Conservation (phyloP, 2,797 vertebrate genomes). For the Oreortyx pictus region DNA sequence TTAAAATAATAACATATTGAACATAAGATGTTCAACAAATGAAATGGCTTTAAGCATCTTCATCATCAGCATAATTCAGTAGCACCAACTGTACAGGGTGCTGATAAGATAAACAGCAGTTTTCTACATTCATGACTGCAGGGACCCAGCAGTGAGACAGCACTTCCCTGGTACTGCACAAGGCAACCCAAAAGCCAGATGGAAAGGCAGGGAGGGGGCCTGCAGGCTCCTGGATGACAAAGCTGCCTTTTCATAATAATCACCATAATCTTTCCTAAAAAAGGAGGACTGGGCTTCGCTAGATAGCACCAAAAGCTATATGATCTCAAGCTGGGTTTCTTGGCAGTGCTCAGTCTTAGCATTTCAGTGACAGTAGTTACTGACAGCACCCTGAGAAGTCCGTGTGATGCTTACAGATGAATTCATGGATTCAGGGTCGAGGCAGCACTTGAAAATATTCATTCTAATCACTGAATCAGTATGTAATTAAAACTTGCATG, state of each 20-base stretch:
- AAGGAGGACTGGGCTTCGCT: not conserved
- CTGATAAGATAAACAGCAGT: not conserved
- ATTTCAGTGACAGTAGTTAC: not conserved
- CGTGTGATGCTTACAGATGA: not conserved
- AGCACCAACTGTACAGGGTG: not conserved
- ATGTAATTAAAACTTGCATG: not conserved
- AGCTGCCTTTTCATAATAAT: not conserved
- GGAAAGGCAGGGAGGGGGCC: conserved; percentile 36
- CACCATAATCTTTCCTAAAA: not conserved
- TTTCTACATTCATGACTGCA: not conserved
- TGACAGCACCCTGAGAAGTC: not conserved
- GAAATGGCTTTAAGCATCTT: not conserved
- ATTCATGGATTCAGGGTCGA: not conserved
- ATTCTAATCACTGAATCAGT: not conserved
- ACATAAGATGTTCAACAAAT: not conserved
- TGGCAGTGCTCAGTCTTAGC: not conserved
- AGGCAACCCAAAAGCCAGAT: not conserved
- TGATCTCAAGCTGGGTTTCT: not conserved
- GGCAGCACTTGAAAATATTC: not conserved
- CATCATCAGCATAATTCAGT: not conserved
- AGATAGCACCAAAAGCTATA: not conserved
- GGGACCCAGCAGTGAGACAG: not conserved
- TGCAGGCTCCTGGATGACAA: conserved; percentile 26
- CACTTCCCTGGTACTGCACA: not conserved
- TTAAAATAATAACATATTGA: not conserved